Percentiles rank a stretch among this genome's conserved stretches.
Evolutionary conservation across 2,888 invertebrate genomes (phyloP).

Genomic region (Bursaphelenchus okinawaensis): DNA sequence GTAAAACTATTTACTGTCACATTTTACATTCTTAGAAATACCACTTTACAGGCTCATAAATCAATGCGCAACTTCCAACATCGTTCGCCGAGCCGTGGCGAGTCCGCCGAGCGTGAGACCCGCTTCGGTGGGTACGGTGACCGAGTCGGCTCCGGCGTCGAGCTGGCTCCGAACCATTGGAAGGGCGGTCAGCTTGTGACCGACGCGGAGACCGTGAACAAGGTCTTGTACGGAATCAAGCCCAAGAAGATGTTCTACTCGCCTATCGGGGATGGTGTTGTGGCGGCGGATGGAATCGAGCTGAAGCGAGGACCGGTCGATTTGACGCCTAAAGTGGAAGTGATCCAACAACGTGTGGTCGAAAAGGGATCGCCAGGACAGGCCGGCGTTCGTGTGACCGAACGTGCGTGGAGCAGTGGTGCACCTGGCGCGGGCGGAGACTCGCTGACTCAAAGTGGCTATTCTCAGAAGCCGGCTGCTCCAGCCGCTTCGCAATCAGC

Average conservation of each 20-base stretch:
- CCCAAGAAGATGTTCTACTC: conserved; percentile 53
- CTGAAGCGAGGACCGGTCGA: conserved; percentile 51
- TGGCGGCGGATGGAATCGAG: conserved; percentile 54
- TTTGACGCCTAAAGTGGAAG: conserved; percentile 47
- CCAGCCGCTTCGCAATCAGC: background rate
- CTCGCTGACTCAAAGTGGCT: background rate
- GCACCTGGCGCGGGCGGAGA: conserved; percentile 30
- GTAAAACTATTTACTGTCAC: too few species aligned
- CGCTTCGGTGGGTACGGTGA: conserved; percentile 55
- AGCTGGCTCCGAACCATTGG: conserved; percentile 48
- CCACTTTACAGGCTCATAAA: background rate
- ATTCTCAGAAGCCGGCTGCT: background rate
- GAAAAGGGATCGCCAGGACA: conserved; percentile 45
- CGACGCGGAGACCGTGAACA: conserved; percentile 37
- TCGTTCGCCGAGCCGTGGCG: conserved; percentile 7
- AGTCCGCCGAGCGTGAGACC: conserved; percentile 32
- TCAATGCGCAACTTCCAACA: background rate
- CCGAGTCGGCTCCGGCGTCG: conserved; percentile 53
- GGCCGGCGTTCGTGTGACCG: conserved; percentile 46
- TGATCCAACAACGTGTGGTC: conserved; percentile 51
- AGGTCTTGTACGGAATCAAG: conserved; percentile 36
- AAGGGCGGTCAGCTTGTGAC: conserved; percentile 53
- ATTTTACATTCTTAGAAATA: background rate
- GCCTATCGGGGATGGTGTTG: conserved; percentile 50
- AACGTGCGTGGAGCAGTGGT: conserved; percentile 49